Conservation (phyloP, 2,113 vertebrate genomes). For the Bubo blakistoni region DNA sequence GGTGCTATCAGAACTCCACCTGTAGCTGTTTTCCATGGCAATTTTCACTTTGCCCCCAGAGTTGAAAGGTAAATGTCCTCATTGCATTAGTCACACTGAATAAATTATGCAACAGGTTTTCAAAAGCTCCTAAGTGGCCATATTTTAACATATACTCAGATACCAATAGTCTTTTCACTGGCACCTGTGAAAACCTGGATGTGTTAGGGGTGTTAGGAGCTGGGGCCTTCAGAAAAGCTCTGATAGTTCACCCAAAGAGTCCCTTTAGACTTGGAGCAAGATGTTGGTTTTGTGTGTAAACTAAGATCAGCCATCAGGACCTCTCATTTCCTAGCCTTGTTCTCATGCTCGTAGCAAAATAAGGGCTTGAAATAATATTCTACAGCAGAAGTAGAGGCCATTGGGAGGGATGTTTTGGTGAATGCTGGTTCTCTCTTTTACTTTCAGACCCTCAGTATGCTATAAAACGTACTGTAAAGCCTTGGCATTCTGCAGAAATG, state of each 20-base stretch:
- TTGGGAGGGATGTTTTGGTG: neutral
- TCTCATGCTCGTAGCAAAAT: neutral
- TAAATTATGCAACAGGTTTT: neutral
- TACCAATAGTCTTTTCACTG: neutral
- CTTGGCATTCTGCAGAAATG: neutral
- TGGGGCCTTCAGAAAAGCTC: neutral
- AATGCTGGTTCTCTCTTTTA: neutral
- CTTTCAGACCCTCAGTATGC: neutral
- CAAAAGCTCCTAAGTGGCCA: neutral
- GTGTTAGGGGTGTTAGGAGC: neutral
- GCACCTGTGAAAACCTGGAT: neutral
- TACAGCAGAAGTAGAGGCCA: neutral
- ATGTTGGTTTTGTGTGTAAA: neutral
- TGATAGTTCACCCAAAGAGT: neutral
- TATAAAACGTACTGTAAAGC: neutral
- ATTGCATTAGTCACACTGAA: neutral
- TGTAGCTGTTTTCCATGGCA: neutral
- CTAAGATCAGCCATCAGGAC: neutral
- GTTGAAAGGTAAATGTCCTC: neutral
- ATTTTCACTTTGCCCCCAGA: neutral
- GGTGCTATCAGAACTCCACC: neutral
- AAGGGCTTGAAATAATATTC: neutral
- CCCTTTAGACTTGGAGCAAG: neutral
- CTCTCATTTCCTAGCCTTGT: neutral
- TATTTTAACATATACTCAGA: neutral